These are phyloP conservation scores for Anhinga anhinga DNA, from an alignment of 2,113 vertebrate species.

Conservation along the genomic window DNA sequence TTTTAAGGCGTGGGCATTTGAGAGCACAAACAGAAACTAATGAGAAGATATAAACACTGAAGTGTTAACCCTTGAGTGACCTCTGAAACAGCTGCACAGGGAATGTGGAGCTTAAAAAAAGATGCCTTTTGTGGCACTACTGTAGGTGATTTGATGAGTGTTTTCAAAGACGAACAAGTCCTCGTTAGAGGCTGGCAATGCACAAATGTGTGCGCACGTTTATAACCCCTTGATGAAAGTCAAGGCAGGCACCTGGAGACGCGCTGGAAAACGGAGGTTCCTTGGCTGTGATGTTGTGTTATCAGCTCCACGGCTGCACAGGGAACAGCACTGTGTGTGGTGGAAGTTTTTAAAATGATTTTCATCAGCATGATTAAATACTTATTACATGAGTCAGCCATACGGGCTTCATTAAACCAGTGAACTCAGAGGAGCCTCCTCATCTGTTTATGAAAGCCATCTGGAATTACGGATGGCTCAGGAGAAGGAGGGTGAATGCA, in stretches of 20 bases:
- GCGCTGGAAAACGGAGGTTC: background rate
- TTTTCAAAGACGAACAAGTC: background rate
- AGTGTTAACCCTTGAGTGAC: constrained; percentile 24
- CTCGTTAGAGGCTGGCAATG: background rate
- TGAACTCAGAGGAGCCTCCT: constrained; percentile 73
- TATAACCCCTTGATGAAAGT: background rate
- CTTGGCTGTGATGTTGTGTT: background rate
- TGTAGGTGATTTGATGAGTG: background rate
- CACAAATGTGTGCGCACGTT: fast-evolving
- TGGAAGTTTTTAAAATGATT: constrained; percentile 63
- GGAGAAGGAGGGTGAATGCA: constrained; percentile 67
- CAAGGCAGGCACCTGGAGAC: background rate
- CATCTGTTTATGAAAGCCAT: constrained; percentile 76
- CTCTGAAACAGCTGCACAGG: background rate
- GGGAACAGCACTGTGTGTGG: constrained; percentile 63
- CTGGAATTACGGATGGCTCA: constrained; percentile 69
- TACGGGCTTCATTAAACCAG: constrained; percentile 73
- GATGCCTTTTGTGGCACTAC: background rate
- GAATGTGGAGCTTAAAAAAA: background rate
- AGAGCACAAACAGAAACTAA: background rate
- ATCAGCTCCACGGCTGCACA: background rate
- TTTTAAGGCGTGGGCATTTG: background rate
- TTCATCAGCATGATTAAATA: constrained; percentile 78
- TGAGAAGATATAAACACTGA: background rate
- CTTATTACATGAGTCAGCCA: constrained; percentile 78